phyloP scores from a whole-genome alignment of 2,888 invertebrate genomes.

The Ganaspis brasiliensis region DNA sequence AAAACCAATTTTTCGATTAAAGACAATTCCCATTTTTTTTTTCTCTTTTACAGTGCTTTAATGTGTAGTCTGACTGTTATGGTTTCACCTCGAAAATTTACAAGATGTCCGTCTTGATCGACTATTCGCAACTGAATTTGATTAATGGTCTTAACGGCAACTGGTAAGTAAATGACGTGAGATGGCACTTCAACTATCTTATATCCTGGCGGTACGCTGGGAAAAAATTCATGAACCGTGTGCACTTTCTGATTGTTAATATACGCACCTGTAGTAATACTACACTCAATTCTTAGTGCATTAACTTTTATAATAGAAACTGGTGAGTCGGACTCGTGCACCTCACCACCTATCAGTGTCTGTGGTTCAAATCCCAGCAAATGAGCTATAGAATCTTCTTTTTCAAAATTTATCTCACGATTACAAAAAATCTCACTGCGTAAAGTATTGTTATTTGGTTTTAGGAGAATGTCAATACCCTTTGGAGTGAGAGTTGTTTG shows the following conservation, averaged over 20 bases:
- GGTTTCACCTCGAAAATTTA: conserved; percentile 61
- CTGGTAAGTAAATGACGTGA: conserved; percentile 11
- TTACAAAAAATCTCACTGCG: conserved; percentile 3
- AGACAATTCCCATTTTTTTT: conserved; percentile 49
- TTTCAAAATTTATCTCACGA: not conserved
- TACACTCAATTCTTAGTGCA: conserved; percentile 31
- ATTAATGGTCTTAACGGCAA: conserved; percentile 54
- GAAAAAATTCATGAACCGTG: conserved; percentile 37
- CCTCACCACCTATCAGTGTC: not conserved
- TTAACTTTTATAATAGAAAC: conserved; percentile 13
- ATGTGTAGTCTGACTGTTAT: conserved; percentile 61
- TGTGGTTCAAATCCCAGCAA: not conserved
- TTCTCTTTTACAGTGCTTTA: conserved; percentile 43
- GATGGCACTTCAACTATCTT: conserved; percentile 70
- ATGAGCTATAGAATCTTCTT: not conserved
- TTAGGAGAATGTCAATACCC: not conserved
- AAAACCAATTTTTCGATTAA: conserved; percentile 43
- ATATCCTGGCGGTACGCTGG: conserved; percentile 68
- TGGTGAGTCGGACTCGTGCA: not conserved
- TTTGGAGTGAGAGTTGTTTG: not conserved
- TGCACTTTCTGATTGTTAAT: conserved; percentile 30
- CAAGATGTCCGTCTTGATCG: conserved; percentile 60
- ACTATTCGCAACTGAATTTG: conserved; percentile 59
- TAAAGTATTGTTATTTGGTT: conserved; percentile 11
- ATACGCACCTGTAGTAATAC: conserved; percentile 25